phyloP scores from a whole-genome alignment of 1,140 invertebrate species.

The Heliconius nattereri region DNA sequence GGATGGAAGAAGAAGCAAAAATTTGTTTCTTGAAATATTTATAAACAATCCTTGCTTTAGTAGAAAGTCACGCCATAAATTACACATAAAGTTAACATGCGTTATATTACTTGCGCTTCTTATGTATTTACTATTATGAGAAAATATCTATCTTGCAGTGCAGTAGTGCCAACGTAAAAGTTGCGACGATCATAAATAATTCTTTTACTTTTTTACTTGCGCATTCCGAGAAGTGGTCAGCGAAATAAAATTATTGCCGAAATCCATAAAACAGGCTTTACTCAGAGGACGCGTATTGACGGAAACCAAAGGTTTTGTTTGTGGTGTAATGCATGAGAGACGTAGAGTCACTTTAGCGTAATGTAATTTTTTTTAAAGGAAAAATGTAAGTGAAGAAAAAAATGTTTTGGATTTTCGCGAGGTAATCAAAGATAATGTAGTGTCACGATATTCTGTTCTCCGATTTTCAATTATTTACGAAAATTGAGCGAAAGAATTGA shows the following conservation, averaged over 20 bases:
- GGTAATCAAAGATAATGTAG: too few species aligned
- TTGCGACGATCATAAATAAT: constrained; percentile 44
- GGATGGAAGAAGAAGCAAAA: neutral
- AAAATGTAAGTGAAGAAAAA: too few species aligned
- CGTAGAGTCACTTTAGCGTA: neutral
- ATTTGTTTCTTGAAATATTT: neutral
- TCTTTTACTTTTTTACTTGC: constrained; percentile 52
- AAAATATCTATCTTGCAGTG: constrained; percentile 22
- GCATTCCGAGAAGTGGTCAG: constrained; percentile 57
- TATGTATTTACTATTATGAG: neutral
- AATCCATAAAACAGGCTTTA: constrained; percentile 72
- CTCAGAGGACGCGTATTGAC: constrained; percentile 57
- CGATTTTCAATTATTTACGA: too few species aligned
- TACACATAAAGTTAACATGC: neutral
- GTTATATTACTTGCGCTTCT: neutral
- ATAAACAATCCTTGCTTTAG: neutral
- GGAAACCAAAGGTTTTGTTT: constrained; percentile 55
- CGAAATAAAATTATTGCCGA: constrained; percentile 71
- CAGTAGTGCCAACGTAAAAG: constrained; percentile 52
- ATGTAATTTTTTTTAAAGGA: neutral
- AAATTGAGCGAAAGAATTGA: too few species aligned
- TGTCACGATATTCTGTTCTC: too few species aligned
- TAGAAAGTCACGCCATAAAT: neutral
- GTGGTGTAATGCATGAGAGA: constrained; percentile 40
- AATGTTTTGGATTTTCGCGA: too few species aligned